Evolutionary conservation across 1,140 invertebrate species (phyloP), one percentile per base, ranked within the genome.

Genomic region (Leptinotarsa undecemlineata): DNA sequence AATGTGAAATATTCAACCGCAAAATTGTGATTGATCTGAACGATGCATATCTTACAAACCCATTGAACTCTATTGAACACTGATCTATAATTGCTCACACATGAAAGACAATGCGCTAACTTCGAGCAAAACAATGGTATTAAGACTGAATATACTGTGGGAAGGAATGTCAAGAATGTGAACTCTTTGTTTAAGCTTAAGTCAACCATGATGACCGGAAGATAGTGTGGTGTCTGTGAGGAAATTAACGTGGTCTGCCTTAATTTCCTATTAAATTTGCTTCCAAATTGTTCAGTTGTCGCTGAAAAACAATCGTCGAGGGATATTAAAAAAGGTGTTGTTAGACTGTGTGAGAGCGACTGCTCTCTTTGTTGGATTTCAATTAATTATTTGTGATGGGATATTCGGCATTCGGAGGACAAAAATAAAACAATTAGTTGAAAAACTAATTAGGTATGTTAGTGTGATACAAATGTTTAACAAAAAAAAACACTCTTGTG

Each of bases 111-210:
- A 70, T 70, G 48, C 48, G 68, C 47, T 13, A 70, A 70, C 68
- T 20, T n/a, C 66, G 33, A 26, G 33, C 48, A 57, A 15, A 70
- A 57, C 51, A 63, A 72, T 72, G 19, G 60, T 72, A 64, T 21
- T 72, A 63, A 72, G 48, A 33, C 23, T 64, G 48, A 26, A 61
- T 57, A 61, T 48, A 48, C 70, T 75, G 74, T 75, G 75, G 75
- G 75, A 76, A 76, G 75, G 75, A 73, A 76, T 76, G 63, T 23
- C 13, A 20, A 47, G 70, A 76, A 76, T 76, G 75, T 23, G 42
- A 64, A 47, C 61, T 69, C 71, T 69, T 76, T 73, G 69, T 76
- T 61, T 76, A 20, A 69, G 33, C 20, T 69, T 42, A 66, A 73
- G 71, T 76, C 75, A 68, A 76, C 48, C 75, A 63, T 69, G 72